Percentiles rank a stretch among this genome's conserved stretches.
phyloP scores from a whole-genome alignment of 2,888 invertebrate genomes.

The Euzetes globulus region DNA sequence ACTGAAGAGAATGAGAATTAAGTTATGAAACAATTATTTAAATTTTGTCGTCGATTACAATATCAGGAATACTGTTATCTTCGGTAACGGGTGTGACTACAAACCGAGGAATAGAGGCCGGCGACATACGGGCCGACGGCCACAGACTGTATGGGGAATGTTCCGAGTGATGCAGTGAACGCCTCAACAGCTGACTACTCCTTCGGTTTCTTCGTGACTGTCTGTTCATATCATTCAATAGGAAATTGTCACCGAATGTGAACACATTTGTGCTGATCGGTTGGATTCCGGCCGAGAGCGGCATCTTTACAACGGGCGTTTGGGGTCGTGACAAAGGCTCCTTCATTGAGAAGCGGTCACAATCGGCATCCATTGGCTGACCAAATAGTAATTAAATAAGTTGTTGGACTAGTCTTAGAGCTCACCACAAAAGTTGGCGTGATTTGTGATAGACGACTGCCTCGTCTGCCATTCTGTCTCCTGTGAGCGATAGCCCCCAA shows the following conservation, averaged over 20 bases:
- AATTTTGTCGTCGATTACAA: background rate
- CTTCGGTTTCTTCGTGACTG: background rate
- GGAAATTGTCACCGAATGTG: background rate
- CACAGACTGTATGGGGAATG: constrained; percentile 40
- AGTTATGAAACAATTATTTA: background rate
- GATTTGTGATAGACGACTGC: constrained; percentile 12
- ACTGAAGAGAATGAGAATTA: too few species aligned
- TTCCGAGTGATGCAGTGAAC: constrained; percentile 38
- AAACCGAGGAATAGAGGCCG: constrained; percentile 9
- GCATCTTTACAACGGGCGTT: background rate
- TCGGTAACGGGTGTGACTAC: constrained; percentile 33
- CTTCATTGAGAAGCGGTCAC: constrained; percentile 4
- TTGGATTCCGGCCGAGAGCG: background rate
- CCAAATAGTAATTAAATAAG: background rate
- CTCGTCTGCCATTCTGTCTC: constrained; percentile 7
- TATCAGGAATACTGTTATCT: background rate
- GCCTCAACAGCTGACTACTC: constrained; percentile 34
- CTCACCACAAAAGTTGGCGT: background rate
- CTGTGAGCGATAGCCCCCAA: constrained; percentile 9
- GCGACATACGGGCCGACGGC: constrained; percentile 34
- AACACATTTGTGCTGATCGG: background rate
- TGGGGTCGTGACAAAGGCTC: background rate
- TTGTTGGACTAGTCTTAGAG: background rate
- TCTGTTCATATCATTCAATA: background rate
- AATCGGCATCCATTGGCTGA: background rate